These are phyloP conservation scores for Ommatoiulus sabulosus DNA, from an alignment of 2,888 invertebrate genomes.

Conservation along the genomic window DNA sequence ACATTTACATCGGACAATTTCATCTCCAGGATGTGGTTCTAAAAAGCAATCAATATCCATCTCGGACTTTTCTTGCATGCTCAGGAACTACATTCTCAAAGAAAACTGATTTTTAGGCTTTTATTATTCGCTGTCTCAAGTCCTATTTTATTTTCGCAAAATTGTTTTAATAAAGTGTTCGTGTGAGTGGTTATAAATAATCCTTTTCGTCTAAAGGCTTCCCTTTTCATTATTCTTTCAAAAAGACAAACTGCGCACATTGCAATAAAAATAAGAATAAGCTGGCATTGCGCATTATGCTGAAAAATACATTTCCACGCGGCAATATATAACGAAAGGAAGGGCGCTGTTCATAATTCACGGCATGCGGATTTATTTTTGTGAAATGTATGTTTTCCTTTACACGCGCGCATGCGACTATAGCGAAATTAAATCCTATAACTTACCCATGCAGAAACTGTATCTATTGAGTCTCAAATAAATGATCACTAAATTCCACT, in stretches of 20 bases:
- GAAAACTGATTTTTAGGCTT: constrained; percentile 1
- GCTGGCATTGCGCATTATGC: constrained; percentile 38
- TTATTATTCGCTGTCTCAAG: not conserved
- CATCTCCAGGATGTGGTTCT: not conserved
- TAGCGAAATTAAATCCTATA: constrained; percentile 32
- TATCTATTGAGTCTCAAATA: constrained; percentile 2
- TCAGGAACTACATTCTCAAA: not conserved
- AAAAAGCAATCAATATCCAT: not conserved
- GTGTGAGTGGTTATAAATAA: not conserved
- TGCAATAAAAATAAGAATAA: constrained; percentile 22
- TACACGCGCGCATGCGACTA: constrained; percentile 20
- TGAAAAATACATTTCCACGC: constrained; percentile 32
- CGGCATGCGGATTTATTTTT: constrained; percentile 35
- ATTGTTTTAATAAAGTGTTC: constrained; percentile 37
- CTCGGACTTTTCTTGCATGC: not conserved
- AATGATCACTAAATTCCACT: not conserved
- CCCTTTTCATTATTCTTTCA: constrained; percentile 11
- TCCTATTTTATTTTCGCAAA: not conserved
- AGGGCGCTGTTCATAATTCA: not conserved
- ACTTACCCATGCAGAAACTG: constrained; percentile 22
- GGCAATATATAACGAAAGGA: constrained; percentile 4
- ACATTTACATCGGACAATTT: not conserved
- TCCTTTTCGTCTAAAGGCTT: not conserved
- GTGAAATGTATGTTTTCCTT: constrained; percentile 27
- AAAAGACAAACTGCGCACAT: not conserved